These are phyloP conservation scores for Silurus aristotelis DNA, from an alignment of 2,797 vertebrate species.

Conservation along the genomic window DNA sequence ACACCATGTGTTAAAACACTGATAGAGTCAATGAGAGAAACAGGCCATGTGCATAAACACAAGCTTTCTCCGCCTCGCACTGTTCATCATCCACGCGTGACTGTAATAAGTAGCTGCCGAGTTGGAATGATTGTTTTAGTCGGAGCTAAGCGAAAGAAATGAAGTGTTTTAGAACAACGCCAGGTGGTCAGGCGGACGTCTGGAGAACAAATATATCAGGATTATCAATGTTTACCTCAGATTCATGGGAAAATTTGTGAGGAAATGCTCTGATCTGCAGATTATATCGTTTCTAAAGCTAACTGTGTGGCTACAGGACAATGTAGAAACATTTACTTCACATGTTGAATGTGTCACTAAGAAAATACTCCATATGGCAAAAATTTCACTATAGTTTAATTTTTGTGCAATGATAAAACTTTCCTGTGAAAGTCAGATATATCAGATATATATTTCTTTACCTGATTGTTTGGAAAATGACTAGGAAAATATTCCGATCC, in stretches of 20 bases:
- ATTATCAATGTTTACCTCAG: background rate
- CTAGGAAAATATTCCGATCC: background rate
- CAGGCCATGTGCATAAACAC: slow-evolving; percentile 16
- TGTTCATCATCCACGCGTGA: slow-evolving; percentile 5
- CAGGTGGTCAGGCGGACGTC: background rate
- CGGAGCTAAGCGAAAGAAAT: background rate
- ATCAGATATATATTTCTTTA: background rate
- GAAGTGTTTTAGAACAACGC: slow-evolving; percentile 9
- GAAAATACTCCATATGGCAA: no score
- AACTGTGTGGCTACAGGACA: no score
- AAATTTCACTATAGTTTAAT: no score
- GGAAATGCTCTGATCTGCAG: background rate
- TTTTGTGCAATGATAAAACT: no score
- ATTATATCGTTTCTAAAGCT: background rate
- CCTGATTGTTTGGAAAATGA: no score
- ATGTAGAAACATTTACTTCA: no score
- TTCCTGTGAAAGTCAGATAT: no score
- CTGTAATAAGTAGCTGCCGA: slow-evolving; percentile 26
- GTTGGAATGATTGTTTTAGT: slow-evolving; percentile 16
- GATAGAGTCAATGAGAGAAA: slow-evolving; percentile 12
- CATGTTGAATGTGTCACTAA: no score
- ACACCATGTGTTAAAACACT: slow-evolving; percentile 10
- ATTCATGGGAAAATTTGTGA: background rate
- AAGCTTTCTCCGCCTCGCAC: background rate
- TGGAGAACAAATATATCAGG: background rate